Base-by-base conservation (phyloP, 2,888 invertebrate species). In the Aricia artaxerxes region DNA sequence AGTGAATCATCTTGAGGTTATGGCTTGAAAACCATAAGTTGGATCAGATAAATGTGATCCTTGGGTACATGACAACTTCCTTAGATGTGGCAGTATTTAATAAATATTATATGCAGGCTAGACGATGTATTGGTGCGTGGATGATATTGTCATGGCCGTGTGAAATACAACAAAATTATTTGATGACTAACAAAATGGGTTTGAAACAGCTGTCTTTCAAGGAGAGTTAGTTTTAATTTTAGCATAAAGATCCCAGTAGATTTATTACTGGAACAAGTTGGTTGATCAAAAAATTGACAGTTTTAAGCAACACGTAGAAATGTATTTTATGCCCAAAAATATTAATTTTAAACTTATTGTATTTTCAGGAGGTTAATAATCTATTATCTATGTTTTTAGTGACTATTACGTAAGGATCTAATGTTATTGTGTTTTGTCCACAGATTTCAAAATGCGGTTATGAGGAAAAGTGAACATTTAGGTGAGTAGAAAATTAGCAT, bases 401-500 rank as follows among this genome's bases (percentile, higher is more conserved):
- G 4, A 16, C 57, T 5, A 57, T 57, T 57, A 57, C 13, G 4
- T 64, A 38, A 35, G 64, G 11, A 31, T 24, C 35, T 35, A 13
- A 57, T 16, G 13, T 53, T 35, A 76, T 57, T 35, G 1, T 35
- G 53, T 35, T 35, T 88, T 92, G 85, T 88, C 89, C 85, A 73
- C 93, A 93, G 94, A 89, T 91, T 85, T 84, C 85, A 89, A 93
- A 86, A 84, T 83, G 84, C 89, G 90, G 88, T 92, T 92, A 93
- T 93, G 92, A 93, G 88, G 86, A 85, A 84, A 85, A 85, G 87
- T 86, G 87, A 82, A 85, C 84, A 88, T 90, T 88, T 89, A 92
- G 91, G 93, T 92, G 84, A 93, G 93, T 89, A 4, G 38, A 78
- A 38, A 73, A 69, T 80, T 82, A 80, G 81, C 82, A 82, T 86